phyloP scores from a whole-genome alignment of 2,113 vertebrate species.

The Dicentrarchus labrax region DNA sequence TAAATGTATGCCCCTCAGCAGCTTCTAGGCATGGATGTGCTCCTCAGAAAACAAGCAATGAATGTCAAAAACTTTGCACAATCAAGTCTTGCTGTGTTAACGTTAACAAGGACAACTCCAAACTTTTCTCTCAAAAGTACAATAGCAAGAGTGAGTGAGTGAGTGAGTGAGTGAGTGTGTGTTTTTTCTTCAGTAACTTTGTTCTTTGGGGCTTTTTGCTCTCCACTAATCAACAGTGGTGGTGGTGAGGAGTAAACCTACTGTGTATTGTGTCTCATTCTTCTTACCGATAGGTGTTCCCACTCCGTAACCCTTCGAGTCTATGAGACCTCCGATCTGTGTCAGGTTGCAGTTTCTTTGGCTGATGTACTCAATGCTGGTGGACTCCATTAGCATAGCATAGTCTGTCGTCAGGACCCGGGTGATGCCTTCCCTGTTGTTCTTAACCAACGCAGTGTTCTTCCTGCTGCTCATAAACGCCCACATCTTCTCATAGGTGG shows the following conservation, averaged over 20 bases:
- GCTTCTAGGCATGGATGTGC: not conserved
- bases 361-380: slow-evolving; percentile 97
- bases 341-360: slow-evolving; percentile 99
- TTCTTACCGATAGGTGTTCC: slow-evolving; percentile 96
- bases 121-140: not conserved
- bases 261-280: not conserved
- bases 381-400: slow-evolving; percentile 98
- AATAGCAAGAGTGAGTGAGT: not conserved
- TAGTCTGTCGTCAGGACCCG: slow-evolving; percentile 96
- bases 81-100: not conserved
- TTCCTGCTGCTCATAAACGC: slow-evolving; percentile 98
- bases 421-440: slow-evolving; percentile 94
- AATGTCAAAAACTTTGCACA: not conserved
- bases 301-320: slow-evolving; percentile 99
- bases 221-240: not conserved
- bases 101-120: not conserved
- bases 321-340: slow-evolving; percentile 97
- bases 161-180: too few species aligned
- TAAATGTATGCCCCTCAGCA: not conserved
- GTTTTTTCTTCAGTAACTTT: not conserved
- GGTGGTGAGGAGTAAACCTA: not conserved
- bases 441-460: slow-evolving; percentile 93
- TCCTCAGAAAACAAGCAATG: not conserved
- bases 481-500: slow-evolving; percentile 99
- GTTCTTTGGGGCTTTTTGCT: not conserved